Conservation (phyloP, 1,140 invertebrate genomes). For the Atta texana region DNA sequence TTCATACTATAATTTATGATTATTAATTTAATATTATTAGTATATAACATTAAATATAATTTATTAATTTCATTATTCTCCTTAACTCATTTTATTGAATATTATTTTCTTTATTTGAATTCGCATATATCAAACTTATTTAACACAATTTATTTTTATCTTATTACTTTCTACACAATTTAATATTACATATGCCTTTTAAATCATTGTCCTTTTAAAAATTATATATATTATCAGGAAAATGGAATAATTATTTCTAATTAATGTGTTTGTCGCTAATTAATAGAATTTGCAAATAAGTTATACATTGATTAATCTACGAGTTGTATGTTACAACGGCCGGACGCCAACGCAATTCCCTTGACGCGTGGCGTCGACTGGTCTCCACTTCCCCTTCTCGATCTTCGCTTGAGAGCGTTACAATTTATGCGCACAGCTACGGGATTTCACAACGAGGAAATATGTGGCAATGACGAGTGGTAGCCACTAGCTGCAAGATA, state of each 20-base stretch:
- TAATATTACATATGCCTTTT: not conserved
- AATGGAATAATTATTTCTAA: not conserved
- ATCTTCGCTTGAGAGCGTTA: slow-evolving; percentile 4
- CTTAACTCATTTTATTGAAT: too few relatives aligned
- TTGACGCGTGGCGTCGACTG: slow-evolving; percentile 21
- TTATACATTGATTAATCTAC: slow-evolving; percentile 4
- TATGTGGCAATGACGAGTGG: slow-evolving; percentile 30
- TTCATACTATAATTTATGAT: too few relatives aligned
- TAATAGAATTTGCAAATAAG: not conserved
- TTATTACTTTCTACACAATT: not conserved
- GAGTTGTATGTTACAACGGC: slow-evolving; percentile 2
- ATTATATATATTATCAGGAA: not conserved
- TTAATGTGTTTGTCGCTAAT: not conserved
- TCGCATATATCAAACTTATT: too few relatives aligned
- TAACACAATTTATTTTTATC: too few relatives aligned
- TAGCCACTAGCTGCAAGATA: slow-evolving; percentile 71
- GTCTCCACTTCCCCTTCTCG: slow-evolving; percentile 13
- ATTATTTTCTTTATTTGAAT: too few relatives aligned
- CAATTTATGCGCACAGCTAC: slow-evolving; percentile 27
- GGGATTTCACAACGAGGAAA: slow-evolving; percentile 33
- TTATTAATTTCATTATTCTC: too few relatives aligned
- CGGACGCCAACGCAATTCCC: slow-evolving; percentile 19
- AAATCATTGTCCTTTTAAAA: not conserved
- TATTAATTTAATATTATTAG: too few relatives aligned
- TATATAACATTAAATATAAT: too few relatives aligned